Evolutionary conservation across 2,888 invertebrate species (phyloP).

Genomic region (Caenorhabditis wallacei): DNA sequence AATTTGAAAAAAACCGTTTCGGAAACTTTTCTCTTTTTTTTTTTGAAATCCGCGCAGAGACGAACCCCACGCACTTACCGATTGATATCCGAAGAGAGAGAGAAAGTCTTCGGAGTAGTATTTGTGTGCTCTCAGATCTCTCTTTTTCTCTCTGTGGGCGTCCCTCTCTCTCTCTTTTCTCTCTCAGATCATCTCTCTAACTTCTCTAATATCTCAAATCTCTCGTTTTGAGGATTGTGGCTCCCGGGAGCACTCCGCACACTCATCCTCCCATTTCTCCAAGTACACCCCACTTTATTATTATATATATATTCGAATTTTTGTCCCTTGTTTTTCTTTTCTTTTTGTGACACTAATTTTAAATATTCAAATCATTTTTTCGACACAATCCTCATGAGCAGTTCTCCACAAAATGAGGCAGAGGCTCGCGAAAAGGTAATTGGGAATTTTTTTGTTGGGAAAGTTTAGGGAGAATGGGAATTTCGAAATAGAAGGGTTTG

Average conservation of each 20-base stretch:
- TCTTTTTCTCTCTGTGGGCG: constrained; percentile 3
- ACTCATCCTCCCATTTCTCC: constrained; percentile 54
- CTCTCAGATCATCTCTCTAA: constrained; percentile 8
- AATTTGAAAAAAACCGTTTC: neutral
- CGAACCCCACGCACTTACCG: constrained; percentile 49
- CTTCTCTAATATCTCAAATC: constrained; percentile 10
- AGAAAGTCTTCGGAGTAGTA: neutral
- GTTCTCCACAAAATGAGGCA: constrained; percentile 69
- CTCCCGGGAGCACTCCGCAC: constrained; percentile 65
- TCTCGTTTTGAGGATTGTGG: constrained; percentile 31
- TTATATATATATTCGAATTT: constrained; percentile 53
- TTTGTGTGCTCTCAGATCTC: constrained; percentile 18
- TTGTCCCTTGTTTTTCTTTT: constrained; percentile 10
- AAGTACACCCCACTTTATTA: constrained; percentile 65
- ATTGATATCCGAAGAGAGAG: constrained; percentile 29
- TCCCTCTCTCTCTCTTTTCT: constrained; percentile 27
- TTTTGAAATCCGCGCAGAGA: constrained; percentile 41
- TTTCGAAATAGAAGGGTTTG: neutral
- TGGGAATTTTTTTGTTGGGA: neutral
- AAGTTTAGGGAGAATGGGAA: neutral
- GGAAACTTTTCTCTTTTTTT: neutral
- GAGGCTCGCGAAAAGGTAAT: constrained; percentile 70
- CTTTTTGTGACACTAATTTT: neutral
- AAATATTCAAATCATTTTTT: neutral
- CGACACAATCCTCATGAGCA: constrained; percentile 40